phyloP scores from a whole-genome alignment of 1,140 invertebrate species.

The Drosophila azteca region DNA sequence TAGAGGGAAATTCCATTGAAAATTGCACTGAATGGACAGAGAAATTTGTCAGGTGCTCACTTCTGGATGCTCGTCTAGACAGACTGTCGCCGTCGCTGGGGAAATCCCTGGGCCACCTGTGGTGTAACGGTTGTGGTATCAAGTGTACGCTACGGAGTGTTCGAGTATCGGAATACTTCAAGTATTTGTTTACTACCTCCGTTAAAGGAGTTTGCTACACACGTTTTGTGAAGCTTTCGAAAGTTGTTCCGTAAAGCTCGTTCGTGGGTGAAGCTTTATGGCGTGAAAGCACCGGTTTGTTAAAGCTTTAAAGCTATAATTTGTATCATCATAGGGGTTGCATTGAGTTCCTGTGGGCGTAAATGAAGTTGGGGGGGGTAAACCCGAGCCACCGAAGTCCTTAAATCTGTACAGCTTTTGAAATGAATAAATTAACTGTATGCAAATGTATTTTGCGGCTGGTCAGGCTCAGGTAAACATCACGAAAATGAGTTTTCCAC shows the following conservation, averaged over 20 bases:
- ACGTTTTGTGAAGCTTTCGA: neutral
- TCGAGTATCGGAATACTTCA: too few relatives aligned
- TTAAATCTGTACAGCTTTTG: constrained; percentile 51
- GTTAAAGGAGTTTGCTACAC: too few relatives aligned
- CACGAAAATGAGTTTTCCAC: constrained; percentile 33
- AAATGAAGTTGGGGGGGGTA: constrained; percentile 35
- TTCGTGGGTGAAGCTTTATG: too few relatives aligned
- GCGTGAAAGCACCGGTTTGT: too few relatives aligned
- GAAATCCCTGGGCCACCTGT: constrained; percentile 32
- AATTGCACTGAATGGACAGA: constrained; percentile 48
- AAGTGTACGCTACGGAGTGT: constrained; percentile 25
- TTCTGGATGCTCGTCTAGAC: constrained; percentile 56
- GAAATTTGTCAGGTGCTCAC: constrained; percentile 63
- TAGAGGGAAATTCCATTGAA: constrained; percentile 66
- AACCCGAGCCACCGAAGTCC: constrained; percentile 31
- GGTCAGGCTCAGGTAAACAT: constrained; percentile 46
- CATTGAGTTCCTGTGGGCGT: constrained; percentile 1
- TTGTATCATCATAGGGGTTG: too few relatives aligned
- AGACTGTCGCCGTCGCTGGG: constrained; percentile 58
- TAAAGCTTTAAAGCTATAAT: neutral
- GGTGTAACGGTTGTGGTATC: constrained; percentile 70
- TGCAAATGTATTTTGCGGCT: constrained; percentile 30
- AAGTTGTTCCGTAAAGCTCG: neutral
- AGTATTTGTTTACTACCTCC: too few relatives aligned
- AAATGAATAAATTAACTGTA: constrained; percentile 49